phyloP scores from a whole-genome alignment of 1,140 invertebrate genomes.

The Protaetia brevitarsis region DNA sequence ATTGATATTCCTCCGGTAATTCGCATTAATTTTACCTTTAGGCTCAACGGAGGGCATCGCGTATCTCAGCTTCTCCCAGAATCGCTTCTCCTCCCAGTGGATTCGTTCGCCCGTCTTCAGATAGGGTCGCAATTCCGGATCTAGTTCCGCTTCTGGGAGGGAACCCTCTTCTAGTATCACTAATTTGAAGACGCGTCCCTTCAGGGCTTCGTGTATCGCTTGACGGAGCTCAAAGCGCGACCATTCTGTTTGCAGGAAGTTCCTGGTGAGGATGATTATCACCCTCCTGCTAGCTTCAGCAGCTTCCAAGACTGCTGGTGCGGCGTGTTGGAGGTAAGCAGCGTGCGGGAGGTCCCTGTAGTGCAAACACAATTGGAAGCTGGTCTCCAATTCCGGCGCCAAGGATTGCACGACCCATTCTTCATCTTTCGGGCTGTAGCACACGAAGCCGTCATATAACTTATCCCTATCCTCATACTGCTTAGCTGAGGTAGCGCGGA shows the following conservation, averaged over 20 bases:
- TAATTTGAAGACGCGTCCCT: constrained; percentile 77
- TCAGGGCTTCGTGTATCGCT: constrained; percentile 80
- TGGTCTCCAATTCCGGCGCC: constrained; percentile 79
- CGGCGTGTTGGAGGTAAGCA: constrained; percentile 68
- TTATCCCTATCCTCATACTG: constrained; percentile 76
- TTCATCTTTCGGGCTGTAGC: constrained; percentile 90
- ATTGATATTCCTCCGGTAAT: constrained; percentile 72
- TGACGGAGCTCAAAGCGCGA: constrained; percentile 78
- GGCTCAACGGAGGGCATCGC: constrained; percentile 73
- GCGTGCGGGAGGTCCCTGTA: constrained; percentile 75
- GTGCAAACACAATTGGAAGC: constrained; percentile 83
- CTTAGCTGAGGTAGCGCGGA: constrained; percentile 49
- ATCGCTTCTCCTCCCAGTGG: constrained; percentile 84
- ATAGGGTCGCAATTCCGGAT: constrained; percentile 83
- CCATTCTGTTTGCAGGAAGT: constrained; percentile 85
- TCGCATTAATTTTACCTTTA: constrained; percentile 60
- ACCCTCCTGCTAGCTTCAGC: constrained; percentile 80
- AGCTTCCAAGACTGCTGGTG: constrained; percentile 77
- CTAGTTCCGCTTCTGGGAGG: constrained; percentile 73
- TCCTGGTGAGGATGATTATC: constrained; percentile 75
- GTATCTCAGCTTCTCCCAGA: constrained; percentile 88
- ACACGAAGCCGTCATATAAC: constrained; percentile 88
- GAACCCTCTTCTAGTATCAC: constrained; percentile 83
- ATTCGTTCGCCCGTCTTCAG: constrained; percentile 79
- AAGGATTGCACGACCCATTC: constrained; percentile 83